phyloP scores from a whole-genome alignment of 2,888 invertebrate genomes.

The Fragum whitleyi region DNA sequence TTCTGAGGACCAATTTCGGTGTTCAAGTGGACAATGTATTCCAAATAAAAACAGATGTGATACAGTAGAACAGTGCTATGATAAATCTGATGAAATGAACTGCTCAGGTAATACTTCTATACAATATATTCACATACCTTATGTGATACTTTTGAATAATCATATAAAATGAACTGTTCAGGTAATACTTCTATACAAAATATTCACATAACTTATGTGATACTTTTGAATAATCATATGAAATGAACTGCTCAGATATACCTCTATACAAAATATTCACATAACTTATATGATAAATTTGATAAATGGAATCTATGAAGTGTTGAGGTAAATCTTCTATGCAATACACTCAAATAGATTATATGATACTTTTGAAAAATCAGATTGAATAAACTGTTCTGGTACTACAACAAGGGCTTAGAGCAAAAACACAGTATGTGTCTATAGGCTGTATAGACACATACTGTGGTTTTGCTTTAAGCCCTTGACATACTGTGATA shows the following conservation, averaged over 20 bases:
- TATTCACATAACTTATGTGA: too few relatives aligned
- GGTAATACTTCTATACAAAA: slow-evolving; percentile 50
- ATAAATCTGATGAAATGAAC: slow-evolving; percentile 77
- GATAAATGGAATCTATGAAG: too few relatives aligned
- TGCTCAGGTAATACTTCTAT: slow-evolving; percentile 67
- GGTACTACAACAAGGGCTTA: too few relatives aligned
- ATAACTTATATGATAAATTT: too few relatives aligned
- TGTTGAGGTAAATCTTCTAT: slow-evolving; percentile 67
- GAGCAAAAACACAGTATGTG: too few relatives aligned
- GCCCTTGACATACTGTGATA: too few relatives aligned
- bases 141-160: slow-evolving; percentile 57
- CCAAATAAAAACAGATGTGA: slow-evolving; percentile 71
- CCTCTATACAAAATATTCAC: background rate
- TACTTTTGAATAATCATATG: slow-evolving; percentile 75
- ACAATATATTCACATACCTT: background rate
- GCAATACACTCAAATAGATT: too few relatives aligned
- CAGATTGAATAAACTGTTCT: slow-evolving; percentile 77
- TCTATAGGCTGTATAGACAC: too few relatives aligned
- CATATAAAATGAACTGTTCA: slow-evolving; percentile 77
- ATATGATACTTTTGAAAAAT: slow-evolving; percentile 58
- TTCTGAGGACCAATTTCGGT: slow-evolving; percentile 68
- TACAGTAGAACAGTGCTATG: slow-evolving; percentile 72
- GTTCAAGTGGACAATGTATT: slow-evolving; percentile 79
- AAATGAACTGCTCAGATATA: slow-evolving; percentile 73
- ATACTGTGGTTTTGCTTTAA: too few relatives aligned